Evolutionary conservation across 1,140 invertebrate genomes (phyloP).

Genomic region (Phortica variegata): DNA sequence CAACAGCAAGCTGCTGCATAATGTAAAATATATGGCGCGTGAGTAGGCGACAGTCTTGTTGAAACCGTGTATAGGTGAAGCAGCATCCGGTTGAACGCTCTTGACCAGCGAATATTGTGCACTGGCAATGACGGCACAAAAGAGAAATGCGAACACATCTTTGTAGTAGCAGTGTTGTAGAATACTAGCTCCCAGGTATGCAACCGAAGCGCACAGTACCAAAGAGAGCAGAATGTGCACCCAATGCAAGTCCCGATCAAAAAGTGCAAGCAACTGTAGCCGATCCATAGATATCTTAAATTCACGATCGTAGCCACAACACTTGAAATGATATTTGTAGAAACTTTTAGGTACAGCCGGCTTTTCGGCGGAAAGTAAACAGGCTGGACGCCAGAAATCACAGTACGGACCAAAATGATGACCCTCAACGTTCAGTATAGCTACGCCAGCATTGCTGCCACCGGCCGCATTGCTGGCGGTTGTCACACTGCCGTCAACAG

Average conservation of each 20-base stretch:
- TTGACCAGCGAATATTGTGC: slow-evolving; percentile 98
- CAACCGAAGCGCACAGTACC: slow-evolving; percentile 81
- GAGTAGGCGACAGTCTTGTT: slow-evolving; percentile 94
- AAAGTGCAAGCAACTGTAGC: slow-evolving; percentile 83
- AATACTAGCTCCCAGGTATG: slow-evolving; percentile 80
- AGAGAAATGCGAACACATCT: slow-evolving; percentile 90
- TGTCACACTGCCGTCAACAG: background rate
- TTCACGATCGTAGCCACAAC: slow-evolving; percentile 60
- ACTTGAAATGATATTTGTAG: slow-evolving; percentile 81
- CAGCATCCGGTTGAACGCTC: slow-evolving; percentile 97
- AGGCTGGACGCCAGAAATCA: slow-evolving; percentile 49
- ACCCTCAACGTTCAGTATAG: slow-evolving; percentile 46
- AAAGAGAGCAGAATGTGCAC: slow-evolving; percentile 84
- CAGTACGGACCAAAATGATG: slow-evolving; percentile 43
- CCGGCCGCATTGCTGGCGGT: background rate
- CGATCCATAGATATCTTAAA: slow-evolving; percentile 88
- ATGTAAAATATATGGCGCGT: slow-evolving; percentile 92
- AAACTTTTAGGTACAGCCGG: slow-evolving; percentile 68
- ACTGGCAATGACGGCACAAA: slow-evolving; percentile 95
- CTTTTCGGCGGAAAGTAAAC: slow-evolving; percentile 51
- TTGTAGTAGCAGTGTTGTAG: slow-evolving; percentile 84
- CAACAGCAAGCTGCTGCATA: slow-evolving; percentile 68
- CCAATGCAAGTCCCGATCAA: slow-evolving; percentile 88
- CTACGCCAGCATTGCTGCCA: slow-evolving; percentile 4
- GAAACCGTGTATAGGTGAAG: slow-evolving; percentile 97